Evolutionary conservation across 1,140 invertebrate species (phyloP).

Genomic region (Hestina assimilis): DNA sequence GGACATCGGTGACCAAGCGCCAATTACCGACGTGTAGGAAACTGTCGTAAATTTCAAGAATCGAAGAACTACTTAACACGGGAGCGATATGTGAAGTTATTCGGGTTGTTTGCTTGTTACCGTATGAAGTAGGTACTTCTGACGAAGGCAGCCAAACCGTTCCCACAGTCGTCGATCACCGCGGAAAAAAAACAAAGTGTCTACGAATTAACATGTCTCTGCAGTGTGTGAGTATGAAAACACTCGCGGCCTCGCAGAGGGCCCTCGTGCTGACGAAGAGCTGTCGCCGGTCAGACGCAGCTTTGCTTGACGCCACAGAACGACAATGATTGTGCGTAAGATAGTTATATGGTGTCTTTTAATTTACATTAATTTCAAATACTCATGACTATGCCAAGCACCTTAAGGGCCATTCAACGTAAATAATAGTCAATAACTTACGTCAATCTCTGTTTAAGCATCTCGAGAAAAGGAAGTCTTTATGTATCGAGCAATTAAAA

Average conservation of each 20-base stretch:
- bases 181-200: constrained; percentile 72
- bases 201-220: constrained; percentile 77
- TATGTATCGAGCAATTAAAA: constrained; percentile 27
- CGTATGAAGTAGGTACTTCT: constrained; percentile 62
- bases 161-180: constrained; percentile 75
- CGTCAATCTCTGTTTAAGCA: constrained; percentile 35
- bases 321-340: constrained; percentile 49
- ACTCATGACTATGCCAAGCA: constrained; percentile 33
- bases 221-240: constrained; percentile 73
- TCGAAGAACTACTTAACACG: constrained; percentile 62
- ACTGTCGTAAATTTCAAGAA: constrained; percentile 63
- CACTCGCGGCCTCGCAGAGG: constrained; percentile 61
- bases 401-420: constrained; percentile 44
- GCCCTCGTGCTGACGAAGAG: constrained; percentile 69
- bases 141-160: constrained; percentile 69
- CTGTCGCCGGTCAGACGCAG: constrained; percentile 46
- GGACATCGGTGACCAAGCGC: constrained; percentile 14
- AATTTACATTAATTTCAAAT: constrained; percentile 73
- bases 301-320: constrained; percentile 42
- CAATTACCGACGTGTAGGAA: constrained; percentile 27
- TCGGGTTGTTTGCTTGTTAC: constrained; percentile 69
- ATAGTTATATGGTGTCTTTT: constrained; percentile 64
- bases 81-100: constrained; percentile 63
- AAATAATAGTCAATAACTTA: constrained; percentile 42
- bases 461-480: constrained; percentile 10